Evolutionary conservation across 2,797 vertebrate species (phyloP).

Genomic region (Notoglanidium macrostoma): DNA sequence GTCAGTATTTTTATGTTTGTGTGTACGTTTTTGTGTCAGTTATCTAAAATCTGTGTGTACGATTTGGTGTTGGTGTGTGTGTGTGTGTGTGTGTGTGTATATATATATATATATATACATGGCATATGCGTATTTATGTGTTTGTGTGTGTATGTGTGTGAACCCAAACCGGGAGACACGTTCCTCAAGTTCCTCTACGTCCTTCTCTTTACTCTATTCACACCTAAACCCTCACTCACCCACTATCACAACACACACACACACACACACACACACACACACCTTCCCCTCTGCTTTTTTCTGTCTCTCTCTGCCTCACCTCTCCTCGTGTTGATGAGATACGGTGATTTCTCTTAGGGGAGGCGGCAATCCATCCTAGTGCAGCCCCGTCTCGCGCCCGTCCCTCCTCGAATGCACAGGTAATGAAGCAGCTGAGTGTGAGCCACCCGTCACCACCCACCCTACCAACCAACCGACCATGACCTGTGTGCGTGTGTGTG

Average conservation of each 20-base stretch:
- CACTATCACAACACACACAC: conserved; percentile 12
- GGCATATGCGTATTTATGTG: background rate
- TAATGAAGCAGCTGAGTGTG: conserved; percentile 73
- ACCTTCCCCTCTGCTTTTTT: conserved; percentile 29
- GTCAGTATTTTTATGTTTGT: conserved; percentile 35
- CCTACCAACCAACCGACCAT: conserved; percentile 2
- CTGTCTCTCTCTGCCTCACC: conserved; percentile 30
- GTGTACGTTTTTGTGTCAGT: conserved; percentile 38
- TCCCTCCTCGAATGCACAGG: conserved; percentile 81
- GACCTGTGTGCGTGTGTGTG: conserved; percentile 56
- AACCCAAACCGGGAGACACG: conserved; percentile 4
- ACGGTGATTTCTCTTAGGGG: conserved; percentile 88
- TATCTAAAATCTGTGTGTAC: conserved; percentile 32
- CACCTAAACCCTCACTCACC: background rate
- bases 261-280: conserved; percentile 48
- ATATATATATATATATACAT: background rate
- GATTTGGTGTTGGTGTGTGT: conserved; percentile 6
- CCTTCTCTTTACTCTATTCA: conserved; percentile 9
- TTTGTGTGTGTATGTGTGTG: conserved; percentile 43
- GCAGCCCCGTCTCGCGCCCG: conserved; percentile 82
- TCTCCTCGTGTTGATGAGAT: conserved; percentile 79
- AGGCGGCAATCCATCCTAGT: conserved; percentile 87
- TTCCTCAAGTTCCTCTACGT: background rate
- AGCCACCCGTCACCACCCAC: conserved; percentile 66
- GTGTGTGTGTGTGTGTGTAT: conserved; percentile 31